Base-by-base conservation (phyloP, 2,888 invertebrate species). In the Gryllus longicercus region DNA sequence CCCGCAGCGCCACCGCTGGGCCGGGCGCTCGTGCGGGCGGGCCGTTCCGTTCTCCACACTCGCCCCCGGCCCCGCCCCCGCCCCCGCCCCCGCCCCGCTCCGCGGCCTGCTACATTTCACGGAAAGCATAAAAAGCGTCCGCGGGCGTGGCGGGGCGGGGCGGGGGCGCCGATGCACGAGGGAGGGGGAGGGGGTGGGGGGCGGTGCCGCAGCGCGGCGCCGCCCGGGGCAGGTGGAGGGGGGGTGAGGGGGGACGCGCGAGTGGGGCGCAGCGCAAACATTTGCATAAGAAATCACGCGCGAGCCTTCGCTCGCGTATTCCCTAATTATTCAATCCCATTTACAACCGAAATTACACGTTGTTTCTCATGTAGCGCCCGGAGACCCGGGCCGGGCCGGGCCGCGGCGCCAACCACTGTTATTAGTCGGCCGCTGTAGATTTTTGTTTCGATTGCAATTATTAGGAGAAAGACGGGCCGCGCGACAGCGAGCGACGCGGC, bases 261-360 rank as follows among this genome's bases (percentile, higher is more conserved):
- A 38, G 38, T 38, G 8, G 38, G 38, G 38, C 38, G 38, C 38
- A 38, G 38, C 38, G 38, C 38, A 38, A 38, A 38, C 38, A 63
- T 63, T 63, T 63, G 63, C 63, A 63, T 63, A 63, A 63, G 63
- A 63, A 63, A 63, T 63, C 63, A 63, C 63, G 63, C 63, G 63
- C 63, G 63, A 63, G 63, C 14, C 63, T 63, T 63, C n/a, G 63
- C 63, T n/a, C 14, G 63, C 63, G n/a, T 18, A 63, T 63, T 63
- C 63, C 63, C 63, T 79, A 75, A 79, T 79, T 79, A 79, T 79
- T 79, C 50, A 74, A 75, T 75, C 75, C 38, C 38, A 75, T 74
- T 79, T 79, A 79, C 79, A 79, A 79, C 76, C 75, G 25, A 79
- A 79, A 79, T 79, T 75, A 79, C 79, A 79, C 79, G 79, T 79